Base-by-base conservation (phyloP, 37 sponge, comb jelly and placozoan genomes). In the Geodia barretti region DNA sequence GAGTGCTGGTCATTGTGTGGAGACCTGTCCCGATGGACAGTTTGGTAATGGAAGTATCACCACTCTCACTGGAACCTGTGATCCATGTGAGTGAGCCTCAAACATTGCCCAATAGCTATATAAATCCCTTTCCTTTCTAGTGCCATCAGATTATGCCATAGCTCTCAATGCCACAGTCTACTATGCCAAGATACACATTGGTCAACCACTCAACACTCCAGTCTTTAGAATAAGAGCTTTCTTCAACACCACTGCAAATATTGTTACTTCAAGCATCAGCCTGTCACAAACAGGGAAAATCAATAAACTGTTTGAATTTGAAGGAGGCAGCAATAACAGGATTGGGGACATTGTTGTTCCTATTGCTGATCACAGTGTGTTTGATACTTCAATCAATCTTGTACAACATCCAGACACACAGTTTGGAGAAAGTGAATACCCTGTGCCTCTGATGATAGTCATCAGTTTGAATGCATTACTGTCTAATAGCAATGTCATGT, bases 121-220 rank as follows among this genome's bases (percentile, higher is more conserved):
- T 33, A 33, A n/a, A n/a, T n/a, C n/a, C n/a, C n/a, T n/a, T n/a
- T n/a, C n/a, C n/a, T n/a, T n/a, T n/a, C 1, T 24, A 72, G 72
- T 38, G 38, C 42, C 72, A 40, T 7, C 72, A 40, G 72, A 14
- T n/a, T 72, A 24, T 26, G 39, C 23, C 1, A 36, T 24, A 41
- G 38, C 72, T 36, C 40, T 40, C 1, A 72, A 72, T 72, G 72
- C 72, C 72, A 72, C 72, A 40, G 39, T 5, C 31, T 72, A 72
- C 35, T 33, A 35, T 40, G 40, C 42, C 39, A 2, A 38, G 11
- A 41, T 72, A 24, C 19, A n/a, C 24, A 36, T 23, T 72, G 72
- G 39, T 26, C 37, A 40, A 21, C 72, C 72, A 72, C n/a, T 72
- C 23, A 36, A 36, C 21, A 72, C 72, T 38, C 40, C 72, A 38